Evolutionary conservation across 2,797 vertebrate genomes (phyloP).

Genomic region (Gymnodraco acuticeps): DNA sequence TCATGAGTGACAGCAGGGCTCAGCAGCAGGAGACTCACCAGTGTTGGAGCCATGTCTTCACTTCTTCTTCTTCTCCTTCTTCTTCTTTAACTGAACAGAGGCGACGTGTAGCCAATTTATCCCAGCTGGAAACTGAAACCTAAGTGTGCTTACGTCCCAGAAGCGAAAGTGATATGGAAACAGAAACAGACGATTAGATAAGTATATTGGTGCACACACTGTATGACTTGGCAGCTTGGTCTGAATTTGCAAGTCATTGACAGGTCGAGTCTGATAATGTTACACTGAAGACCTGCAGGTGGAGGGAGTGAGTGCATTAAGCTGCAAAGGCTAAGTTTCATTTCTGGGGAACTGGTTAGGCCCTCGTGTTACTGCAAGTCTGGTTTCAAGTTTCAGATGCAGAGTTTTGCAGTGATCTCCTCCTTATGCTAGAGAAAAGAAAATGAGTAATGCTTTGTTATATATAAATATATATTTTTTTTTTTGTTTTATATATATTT

Average conservation of each 20-base stretch:
- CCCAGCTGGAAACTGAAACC: not conserved
- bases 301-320: not conserved
- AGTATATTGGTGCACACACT: not conserved
- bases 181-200: not conserved
- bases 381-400: not conserved
- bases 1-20: not conserved
- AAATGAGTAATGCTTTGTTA: too few relatives aligned
- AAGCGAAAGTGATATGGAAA: not conserved
- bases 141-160: not conserved
- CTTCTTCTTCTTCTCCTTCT: not conserved
- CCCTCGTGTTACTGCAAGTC: not conserved
- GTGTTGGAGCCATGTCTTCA: constrained; percentile 45
- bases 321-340: constrained; percentile 3
- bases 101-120: not conserved
- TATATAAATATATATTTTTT: too few relatives aligned
- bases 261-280: not conserved
- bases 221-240: too few relatives aligned
- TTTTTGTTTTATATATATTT: too few relatives aligned
- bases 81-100: accelerated
- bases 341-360: constrained; percentile 20
- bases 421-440: too few relatives aligned
- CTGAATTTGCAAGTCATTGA: constrained; percentile 27
- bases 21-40: constrained; percentile 49
- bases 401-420: not conserved
- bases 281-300: not conserved